Evolutionary conservation across 2,888 invertebrate species (phyloP).

Genomic region (Limulus polyphemus): DNA sequence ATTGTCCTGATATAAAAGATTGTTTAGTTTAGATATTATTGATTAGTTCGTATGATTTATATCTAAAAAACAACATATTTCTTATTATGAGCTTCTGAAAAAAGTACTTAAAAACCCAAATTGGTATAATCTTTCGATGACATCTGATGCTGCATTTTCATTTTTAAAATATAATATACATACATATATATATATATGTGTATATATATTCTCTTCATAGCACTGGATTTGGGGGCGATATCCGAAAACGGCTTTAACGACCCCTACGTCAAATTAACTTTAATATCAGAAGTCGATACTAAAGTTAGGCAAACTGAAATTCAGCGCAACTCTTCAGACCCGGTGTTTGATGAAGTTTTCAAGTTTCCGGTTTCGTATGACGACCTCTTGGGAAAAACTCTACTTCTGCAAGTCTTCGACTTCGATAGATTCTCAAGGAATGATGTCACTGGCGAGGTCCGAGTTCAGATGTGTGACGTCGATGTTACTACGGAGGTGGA

Average conservation of each 20-base stretch:
- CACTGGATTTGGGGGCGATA: slow-evolving; percentile 6
- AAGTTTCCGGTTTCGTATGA: slow-evolving; percentile 84
- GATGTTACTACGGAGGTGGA: slow-evolving; percentile 63
- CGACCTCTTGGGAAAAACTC: slow-evolving; percentile 63
- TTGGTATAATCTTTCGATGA: too few relatives aligned
- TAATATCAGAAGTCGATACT: slow-evolving; percentile 71
- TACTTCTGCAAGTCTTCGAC: slow-evolving; percentile 54
- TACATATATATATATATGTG: too few relatives aligned
- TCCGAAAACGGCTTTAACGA: slow-evolving; percentile 80
- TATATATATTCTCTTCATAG: too few relatives aligned
- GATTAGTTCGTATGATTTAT: too few relatives aligned
- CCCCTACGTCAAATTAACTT: slow-evolving; percentile 66
- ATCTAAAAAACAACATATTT: too few relatives aligned
- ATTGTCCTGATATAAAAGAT: too few relatives aligned
- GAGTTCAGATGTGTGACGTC: slow-evolving; percentile 60
- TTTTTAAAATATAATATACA: too few relatives aligned
- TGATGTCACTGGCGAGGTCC: slow-evolving; percentile 73
- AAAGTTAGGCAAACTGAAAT: slow-evolving; percentile 73
- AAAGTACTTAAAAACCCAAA: too few relatives aligned
- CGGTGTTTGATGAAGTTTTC: slow-evolving; percentile 80
- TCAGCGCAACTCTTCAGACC: slow-evolving; percentile 69
- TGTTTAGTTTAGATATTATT: too few relatives aligned
- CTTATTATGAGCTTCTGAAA: too few relatives aligned
- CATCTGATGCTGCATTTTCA: too few relatives aligned
- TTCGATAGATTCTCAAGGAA: slow-evolving; percentile 66